These are phyloP conservation scores for Toxotes lorentzi DNA, from an alignment of 2,797 vertebrate genomes.

Conservation along the genomic window DNA sequence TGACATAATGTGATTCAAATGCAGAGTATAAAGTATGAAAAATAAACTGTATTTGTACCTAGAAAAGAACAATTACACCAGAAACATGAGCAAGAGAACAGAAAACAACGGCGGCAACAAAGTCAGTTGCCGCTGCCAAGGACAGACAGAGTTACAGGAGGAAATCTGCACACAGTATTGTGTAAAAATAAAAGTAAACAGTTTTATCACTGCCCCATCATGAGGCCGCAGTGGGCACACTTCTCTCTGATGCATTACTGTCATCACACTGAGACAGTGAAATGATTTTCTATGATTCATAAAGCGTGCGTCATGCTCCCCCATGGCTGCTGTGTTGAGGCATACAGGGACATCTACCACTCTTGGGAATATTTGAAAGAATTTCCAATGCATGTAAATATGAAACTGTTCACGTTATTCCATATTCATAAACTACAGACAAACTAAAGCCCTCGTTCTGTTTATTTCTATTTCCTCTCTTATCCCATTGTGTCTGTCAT, in stretches of 20 bases:
- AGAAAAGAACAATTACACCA: conserved; percentile 3
- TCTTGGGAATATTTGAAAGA: not conserved
- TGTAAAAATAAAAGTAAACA: conserved; percentile 30
- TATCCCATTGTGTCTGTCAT: not conserved
- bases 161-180: not conserved
- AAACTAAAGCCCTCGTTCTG: not conserved
- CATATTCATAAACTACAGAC: conserved; percentile 11
- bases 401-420: not conserved
- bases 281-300: conserved; percentile 31
- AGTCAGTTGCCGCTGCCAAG: not conserved
- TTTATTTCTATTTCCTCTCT: conserved; percentile 1
- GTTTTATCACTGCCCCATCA: conserved; percentile 22
- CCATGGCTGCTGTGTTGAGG: not conserved
- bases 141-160: conserved; percentile 3
- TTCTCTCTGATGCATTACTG: conserved; percentile 38
- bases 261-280: conserved; percentile 16
- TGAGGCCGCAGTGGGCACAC: conserved; percentile 4
- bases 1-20: not conserved
- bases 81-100: conserved; percentile 3
- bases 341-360: not conserved
- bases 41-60: not conserved
- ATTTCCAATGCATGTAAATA: not conserved
- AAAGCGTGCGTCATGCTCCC: conserved; percentile 15
- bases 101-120: conserved; percentile 11
- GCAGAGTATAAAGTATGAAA: not conserved